phyloP scores from a whole-genome alignment of 2,113 vertebrate genomes.

The Balaenoptera acutorostrata region DNA sequence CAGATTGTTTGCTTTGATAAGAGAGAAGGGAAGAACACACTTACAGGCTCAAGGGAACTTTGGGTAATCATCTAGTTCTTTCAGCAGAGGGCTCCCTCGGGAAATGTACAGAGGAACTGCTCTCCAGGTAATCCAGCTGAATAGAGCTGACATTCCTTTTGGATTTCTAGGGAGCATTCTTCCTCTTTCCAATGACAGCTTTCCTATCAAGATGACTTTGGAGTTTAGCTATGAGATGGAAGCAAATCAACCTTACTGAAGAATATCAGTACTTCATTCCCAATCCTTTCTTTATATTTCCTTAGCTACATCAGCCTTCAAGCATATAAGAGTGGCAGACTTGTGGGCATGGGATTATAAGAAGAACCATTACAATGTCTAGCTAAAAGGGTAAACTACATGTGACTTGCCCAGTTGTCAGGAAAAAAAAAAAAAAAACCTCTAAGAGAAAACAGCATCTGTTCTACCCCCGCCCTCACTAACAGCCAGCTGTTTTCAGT shows the following conservation, averaged over 20 bases:
- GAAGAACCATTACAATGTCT: not conserved
- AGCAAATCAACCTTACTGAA: not conserved
- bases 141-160: not conserved
- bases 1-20: not conserved
- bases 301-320: not conserved
- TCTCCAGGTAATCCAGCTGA: not conserved
- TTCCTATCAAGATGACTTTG: not conserved
- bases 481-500: slow-evolving; percentile 54
- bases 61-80: not conserved
- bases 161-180: not conserved
- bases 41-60: not conserved
- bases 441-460: slow-evolving; percentile 43
- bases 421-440: not conserved
- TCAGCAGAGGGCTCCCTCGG: not conserved
- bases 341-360: not conserved
- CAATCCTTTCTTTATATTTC: not conserved
- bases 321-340: not conserved
- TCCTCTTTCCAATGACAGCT: not conserved
- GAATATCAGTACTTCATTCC: not conserved
- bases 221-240: not conserved
- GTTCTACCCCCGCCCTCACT: not conserved
- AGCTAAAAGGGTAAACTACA: not conserved
- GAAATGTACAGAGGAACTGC: not conserved
- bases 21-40: not conserved
- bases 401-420: not conserved